phyloP scores from a whole-genome alignment of 2,113 vertebrate genomes.

The Leptocoma aspasia region DNA sequence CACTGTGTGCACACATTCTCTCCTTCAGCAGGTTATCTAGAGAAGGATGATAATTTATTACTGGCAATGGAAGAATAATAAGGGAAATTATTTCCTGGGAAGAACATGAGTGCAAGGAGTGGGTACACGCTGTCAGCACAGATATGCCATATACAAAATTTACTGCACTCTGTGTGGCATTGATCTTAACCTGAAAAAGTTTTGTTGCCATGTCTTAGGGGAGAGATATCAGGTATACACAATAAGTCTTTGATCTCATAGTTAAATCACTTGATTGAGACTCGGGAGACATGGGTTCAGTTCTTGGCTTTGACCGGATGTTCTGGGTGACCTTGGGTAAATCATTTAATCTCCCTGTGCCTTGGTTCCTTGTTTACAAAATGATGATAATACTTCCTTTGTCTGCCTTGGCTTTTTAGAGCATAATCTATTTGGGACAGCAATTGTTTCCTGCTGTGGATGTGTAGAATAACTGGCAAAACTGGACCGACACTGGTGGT shows the following conservation, averaged over 20 bases:
- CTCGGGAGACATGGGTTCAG: conserved; percentile 19
- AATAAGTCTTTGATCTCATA: conserved; percentile 29
- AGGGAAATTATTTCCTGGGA: conserved; percentile 24
- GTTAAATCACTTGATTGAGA: conserved; percentile 47
- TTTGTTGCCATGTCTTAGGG: background rate
- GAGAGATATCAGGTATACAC: conserved; percentile 37
- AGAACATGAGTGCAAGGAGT: background rate
- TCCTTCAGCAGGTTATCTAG: background rate
- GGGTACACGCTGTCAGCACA: background rate
- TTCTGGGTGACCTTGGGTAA: conserved; percentile 56
- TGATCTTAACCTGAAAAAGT: conserved; percentile 39
- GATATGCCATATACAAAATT: background rate
- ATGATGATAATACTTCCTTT: conserved; percentile 55
- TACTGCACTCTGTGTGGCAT: background rate
- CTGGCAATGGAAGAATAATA: conserved; percentile 35
- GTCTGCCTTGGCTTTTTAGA: conserved; percentile 47
- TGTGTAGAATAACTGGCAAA: background rate
- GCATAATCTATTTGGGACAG: conserved; percentile 34
- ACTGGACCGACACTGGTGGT: background rate
- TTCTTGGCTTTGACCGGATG: conserved; percentile 53
- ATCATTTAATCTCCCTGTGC: conserved; percentile 57
- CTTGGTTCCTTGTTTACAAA: conserved; percentile 59
- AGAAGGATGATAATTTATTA: conserved; percentile 14
- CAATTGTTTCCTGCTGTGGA: conserved; percentile 17
- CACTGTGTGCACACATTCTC: background rate